A percentile compares a stretch with the other conserved stretches of the same genome.
Evolutionary conservation across 2,888 invertebrate species (phyloP).

Genomic region (Spialia ferax): DNA sequence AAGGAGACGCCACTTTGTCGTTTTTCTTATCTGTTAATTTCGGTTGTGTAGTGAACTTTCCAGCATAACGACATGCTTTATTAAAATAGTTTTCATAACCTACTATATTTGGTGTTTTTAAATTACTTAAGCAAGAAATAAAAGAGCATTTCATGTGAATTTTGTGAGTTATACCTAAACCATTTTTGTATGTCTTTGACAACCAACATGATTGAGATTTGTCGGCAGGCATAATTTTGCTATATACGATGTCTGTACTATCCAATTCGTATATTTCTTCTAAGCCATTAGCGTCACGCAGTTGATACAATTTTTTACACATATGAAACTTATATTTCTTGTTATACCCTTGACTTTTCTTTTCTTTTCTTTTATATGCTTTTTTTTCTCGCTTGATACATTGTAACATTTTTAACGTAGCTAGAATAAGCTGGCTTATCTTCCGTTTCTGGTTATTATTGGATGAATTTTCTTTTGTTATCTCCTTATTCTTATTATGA

Average conservation of each 20-base stretch:
- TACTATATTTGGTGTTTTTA: background rate
- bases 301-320: background rate
- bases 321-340: background rate
- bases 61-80: background rate
- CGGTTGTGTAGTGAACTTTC: background rate
- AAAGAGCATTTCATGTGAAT: background rate
- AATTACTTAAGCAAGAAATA: slow-evolving; percentile 7
- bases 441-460: background rate
- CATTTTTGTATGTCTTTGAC: slow-evolving; percentile 1
- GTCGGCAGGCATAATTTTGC: background rate
- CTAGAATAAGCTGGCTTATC: background rate
- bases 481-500: background rate
- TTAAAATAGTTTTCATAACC: background rate
- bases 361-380: background rate
- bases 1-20: background rate
- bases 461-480: background rate
- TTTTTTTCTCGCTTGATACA: background rate
- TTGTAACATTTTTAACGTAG: background rate
- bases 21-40: background rate
- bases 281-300: background rate
- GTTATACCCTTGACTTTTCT: background rate
- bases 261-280: slow-evolving; percentile 21
- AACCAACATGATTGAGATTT: slow-evolving; percentile 5
- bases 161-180: background rate
- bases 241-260: background rate